phyloP scores from a whole-genome alignment of 2,888 invertebrate species.

The Ypsolopha sequella region DNA sequence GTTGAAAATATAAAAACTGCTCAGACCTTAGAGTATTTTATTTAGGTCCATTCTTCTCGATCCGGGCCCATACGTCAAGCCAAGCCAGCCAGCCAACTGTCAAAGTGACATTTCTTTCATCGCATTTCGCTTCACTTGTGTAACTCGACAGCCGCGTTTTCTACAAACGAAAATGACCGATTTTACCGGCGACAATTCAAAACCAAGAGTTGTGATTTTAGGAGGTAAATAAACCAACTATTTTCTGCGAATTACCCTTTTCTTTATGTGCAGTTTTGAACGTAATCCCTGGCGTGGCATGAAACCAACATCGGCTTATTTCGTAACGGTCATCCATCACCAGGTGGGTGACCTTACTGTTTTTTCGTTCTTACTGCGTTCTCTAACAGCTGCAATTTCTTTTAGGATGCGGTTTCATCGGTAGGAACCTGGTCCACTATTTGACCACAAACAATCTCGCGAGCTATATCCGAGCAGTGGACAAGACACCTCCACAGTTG shows the following conservation, averaged over 20 bases:
- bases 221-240: conserved; percentile 42
- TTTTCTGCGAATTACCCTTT: neutral
- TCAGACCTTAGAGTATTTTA: no score
- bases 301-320: conserved; percentile 7
- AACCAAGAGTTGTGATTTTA: conserved; percentile 57
- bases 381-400: conserved; percentile 1
- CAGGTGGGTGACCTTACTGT: conserved; percentile 18
- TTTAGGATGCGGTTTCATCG: conserved; percentile 94
- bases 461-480: conserved; percentile 83
- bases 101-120: conserved; percentile 1
- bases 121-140: neutral
- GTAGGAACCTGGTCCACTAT: conserved; percentile 87
- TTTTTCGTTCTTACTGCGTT: conserved; percentile 18
- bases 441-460: conserved; percentile 83
- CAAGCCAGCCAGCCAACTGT: no score
- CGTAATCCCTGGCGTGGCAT: neutral
- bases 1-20: no score
- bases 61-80: no score
- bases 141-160: neutral
- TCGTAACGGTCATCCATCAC: conserved; percentile 51
- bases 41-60: no score
- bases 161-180: conserved; percentile 38
- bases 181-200: conserved; percentile 56
- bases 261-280: neutral
- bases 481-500: conserved; percentile 94